Percentiles rank a stretch among this genome's conserved stretches.
Evolutionary conservation across 2,888 invertebrate genomes (phyloP).

Genomic region (Ormyrus rosae): DNA sequence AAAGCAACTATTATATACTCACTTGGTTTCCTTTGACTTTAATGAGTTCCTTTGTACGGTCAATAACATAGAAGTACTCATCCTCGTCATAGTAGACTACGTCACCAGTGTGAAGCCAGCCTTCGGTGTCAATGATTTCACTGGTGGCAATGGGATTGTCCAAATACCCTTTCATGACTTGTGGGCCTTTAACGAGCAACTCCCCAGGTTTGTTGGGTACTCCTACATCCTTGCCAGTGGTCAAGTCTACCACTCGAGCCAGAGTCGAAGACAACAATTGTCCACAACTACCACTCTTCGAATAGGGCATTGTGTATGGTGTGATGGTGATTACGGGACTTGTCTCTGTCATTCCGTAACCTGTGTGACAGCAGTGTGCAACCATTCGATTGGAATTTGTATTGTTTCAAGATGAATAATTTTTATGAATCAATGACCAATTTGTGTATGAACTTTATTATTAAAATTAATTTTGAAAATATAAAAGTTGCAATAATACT

Average conservation of each 20-base stretch:
- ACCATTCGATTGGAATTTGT: neutral
- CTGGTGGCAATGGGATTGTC: conserved; percentile 86
- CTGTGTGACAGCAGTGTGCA: conserved; percentile 68
- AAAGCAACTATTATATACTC: conserved; percentile 63
- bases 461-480: no score
- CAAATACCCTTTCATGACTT: conserved; percentile 89
- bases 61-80: conserved; percentile 85
- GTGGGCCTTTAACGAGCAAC: conserved; percentile 84
- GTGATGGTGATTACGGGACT: conserved; percentile 82
- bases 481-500: no score
- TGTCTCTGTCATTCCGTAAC: conserved; percentile 84
- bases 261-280: conserved; percentile 82
- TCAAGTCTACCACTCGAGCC: conserved; percentile 80
- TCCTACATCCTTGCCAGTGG: conserved; percentile 77
- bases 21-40: conserved; percentile 92
- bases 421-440: no score
- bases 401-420: no score
- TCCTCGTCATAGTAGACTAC: conserved; percentile 88
- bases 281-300: conserved; percentile 84
- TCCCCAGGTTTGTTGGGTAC: conserved; percentile 84
- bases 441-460: no score
- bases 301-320: conserved; percentile 78
- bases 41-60: conserved; percentile 88
- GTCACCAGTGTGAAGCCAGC: conserved; percentile 89
- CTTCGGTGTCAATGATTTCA: conserved; percentile 84